Evolutionary conservation across 2,888 invertebrate genomes (phyloP).

Genomic region (Rhamphomyia laevipes): DNA sequence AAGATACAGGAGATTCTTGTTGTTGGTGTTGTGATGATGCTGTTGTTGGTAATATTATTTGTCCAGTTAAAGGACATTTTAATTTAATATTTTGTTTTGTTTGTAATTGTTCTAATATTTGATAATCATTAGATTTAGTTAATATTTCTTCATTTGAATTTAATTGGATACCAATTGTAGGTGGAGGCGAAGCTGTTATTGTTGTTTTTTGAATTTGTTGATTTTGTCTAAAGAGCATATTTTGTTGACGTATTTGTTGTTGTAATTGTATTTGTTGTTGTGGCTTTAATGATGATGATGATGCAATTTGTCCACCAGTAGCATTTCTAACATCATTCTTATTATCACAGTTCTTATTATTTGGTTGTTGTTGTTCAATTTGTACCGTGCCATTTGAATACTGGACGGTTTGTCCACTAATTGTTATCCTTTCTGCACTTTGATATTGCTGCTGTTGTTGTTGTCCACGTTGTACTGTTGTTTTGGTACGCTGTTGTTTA

Average conservation of each 20-base stretch:
- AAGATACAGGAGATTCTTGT: constrained; percentile 37
- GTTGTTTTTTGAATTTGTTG: constrained; percentile 10
- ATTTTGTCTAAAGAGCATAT: constrained; percentile 21
- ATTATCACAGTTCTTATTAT: constrained; percentile 15
- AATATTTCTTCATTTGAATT: too few relatives aligned
- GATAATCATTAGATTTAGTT: constrained; percentile 1
- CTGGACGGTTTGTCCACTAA: constrained; percentile 24
- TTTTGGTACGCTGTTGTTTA: constrained; percentile 4
- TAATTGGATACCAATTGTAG: neutral
- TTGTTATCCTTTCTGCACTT: constrained; percentile 16
- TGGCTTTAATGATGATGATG: constrained; percentile 17
- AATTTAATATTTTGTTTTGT: constrained; percentile 23
- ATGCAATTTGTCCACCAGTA: constrained; percentile 2
- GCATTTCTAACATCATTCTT: constrained; percentile 13
- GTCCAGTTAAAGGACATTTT: constrained; percentile 1
- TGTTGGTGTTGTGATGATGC: neutral
- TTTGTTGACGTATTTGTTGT: constrained; percentile 26
- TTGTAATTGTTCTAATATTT: constrained; percentile 7
- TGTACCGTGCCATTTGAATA: constrained; percentile 24
- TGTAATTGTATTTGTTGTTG: constrained; percentile 24
- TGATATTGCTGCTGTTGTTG: constrained; percentile 13
- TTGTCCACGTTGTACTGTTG: constrained; percentile 6
- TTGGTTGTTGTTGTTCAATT: constrained; percentile 17
- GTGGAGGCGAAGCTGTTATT: constrained; percentile 6
- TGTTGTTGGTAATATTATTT: neutral